Base-by-base conservation (phyloP, 2,797 vertebrate species). In the Carduelis carduelis region DNA sequence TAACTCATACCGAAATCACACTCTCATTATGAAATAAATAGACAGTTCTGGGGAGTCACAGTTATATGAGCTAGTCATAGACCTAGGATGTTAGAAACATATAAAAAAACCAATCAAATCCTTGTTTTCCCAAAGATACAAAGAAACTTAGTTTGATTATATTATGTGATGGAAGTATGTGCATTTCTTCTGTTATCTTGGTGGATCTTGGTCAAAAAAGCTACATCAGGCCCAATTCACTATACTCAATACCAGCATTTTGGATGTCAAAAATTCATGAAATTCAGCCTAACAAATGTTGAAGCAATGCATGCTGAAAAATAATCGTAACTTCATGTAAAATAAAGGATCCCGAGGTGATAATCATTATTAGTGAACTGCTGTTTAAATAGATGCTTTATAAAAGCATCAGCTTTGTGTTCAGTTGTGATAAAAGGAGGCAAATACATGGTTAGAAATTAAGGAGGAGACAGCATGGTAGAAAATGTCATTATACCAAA, bases 11-110 rank as follows among this genome's bases (percentile, higher is more conserved):
- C 1, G 0, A 93, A 85, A 90, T 95, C 69, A 94, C 15, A 49
- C 23, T 75, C 59, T 90, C 50, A 75, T 94, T 83, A 93, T 66
- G 61, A 95, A 97, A 89, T 90, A 93, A 96, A 91, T 47, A 91
- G 68, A 44, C 49, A 30, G 19, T 92, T 91, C 39, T 78, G 49
- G n/a, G 50, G 76, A 91, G 34, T 85, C 4, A 1, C n/a, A 59
- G 65, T 65, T 88, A 17, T 9, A 28, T 76, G 68, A 90, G 11
- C 13, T 64, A 81, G 76, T 90, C 27, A 8, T 47, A 92, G 55
- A 80, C 27, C 7, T 89, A 47, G 28, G 34, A 44, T 85, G 50
- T 78, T 66, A 69, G 53, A 90, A 82, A 15, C 39, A 81, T 63
- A 63, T 23, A 70, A 89, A 81, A 90, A 90, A 21, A 1, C 5